Conservation (phyloP, 1,140 invertebrate species). For the Diorhabda carinulata region DNA sequence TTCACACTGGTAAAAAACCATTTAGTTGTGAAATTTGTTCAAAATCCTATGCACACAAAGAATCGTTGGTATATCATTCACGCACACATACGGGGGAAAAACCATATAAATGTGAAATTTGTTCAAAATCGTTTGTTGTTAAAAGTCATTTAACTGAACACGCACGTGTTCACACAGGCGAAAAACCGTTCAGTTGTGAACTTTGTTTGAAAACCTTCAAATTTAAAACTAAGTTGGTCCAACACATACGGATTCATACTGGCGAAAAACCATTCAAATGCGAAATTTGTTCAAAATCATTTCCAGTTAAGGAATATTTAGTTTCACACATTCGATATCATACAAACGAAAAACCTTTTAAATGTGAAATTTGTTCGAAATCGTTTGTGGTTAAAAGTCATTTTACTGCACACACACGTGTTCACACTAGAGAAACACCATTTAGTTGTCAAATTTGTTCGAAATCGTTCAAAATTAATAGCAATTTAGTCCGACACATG, state of each 20-base stretch:
- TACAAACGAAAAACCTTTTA: neutral
- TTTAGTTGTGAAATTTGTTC: conserved; percentile 1
- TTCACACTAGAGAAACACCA: neutral
- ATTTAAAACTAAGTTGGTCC: neutral
- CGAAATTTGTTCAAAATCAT: neutral
- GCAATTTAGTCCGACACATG: neutral
- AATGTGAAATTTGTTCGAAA: neutral
- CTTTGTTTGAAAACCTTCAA: neutral
- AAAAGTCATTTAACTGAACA: neutral
- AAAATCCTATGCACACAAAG: neutral
- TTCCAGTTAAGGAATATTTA: neutral
- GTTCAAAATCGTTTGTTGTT: too few species aligned
- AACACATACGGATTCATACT: neutral
- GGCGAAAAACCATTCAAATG: neutral
- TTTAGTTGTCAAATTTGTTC: neutral
- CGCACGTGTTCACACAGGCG: neutral
- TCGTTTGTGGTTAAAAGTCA: neutral
- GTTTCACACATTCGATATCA: neutral
- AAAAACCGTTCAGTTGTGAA: neutral
- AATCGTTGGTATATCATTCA: neutral
- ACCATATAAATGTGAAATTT: too few species aligned
- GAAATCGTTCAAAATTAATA: neutral
- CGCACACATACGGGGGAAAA: too few species aligned
- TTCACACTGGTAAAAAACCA: neutral
- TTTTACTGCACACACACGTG: neutral